Conservation (phyloP, 2,113 vertebrate species). For the Furnarius figulus region DNA sequence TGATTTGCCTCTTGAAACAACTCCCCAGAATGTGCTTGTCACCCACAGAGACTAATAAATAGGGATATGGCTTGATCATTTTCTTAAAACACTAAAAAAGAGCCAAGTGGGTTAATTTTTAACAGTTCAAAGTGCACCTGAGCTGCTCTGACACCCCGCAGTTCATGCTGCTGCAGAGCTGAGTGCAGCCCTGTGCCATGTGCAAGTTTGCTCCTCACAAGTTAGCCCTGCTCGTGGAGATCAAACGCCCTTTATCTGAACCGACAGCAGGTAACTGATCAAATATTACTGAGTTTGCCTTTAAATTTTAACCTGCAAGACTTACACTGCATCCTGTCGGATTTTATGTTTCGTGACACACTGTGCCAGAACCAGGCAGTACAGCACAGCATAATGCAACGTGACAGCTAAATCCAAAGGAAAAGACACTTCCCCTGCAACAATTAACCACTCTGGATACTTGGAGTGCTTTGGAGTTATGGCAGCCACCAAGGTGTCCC, state of each 20-base stretch:
- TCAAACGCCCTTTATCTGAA: constrained; percentile 57
- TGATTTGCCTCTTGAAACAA: not conserved
- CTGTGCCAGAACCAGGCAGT: constrained; percentile 34
- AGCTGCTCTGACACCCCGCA: not conserved
- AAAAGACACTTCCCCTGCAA: constrained; percentile 7
- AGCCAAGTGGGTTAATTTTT: not conserved
- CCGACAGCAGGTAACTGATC: constrained; percentile 71
- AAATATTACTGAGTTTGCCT: constrained; percentile 71
- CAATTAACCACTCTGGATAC: constrained; percentile 10
- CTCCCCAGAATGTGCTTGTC: not conserved
- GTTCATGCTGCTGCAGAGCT: not conserved
- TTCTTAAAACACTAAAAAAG: not conserved
- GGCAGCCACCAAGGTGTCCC: not conserved
- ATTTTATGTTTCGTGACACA: constrained; percentile 60
- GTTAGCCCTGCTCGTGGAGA: constrained; percentile 27
- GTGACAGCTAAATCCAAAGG: constrained; percentile 64
- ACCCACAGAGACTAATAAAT: not conserved
- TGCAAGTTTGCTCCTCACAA: not conserved
- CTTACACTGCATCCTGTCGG: constrained; percentile 36
- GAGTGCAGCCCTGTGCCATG: not conserved
- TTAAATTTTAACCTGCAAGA: constrained; percentile 57
- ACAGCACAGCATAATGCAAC: constrained; percentile 41
- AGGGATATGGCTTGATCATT: not conserved
- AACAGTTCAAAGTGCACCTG: not conserved
- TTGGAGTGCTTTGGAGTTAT: not conserved